These are phyloP conservation scores for Pantherophis alleghaniensis DNA, from an alignment of 2,797 vertebrate genomes.

Conservation along the genomic window DNA sequence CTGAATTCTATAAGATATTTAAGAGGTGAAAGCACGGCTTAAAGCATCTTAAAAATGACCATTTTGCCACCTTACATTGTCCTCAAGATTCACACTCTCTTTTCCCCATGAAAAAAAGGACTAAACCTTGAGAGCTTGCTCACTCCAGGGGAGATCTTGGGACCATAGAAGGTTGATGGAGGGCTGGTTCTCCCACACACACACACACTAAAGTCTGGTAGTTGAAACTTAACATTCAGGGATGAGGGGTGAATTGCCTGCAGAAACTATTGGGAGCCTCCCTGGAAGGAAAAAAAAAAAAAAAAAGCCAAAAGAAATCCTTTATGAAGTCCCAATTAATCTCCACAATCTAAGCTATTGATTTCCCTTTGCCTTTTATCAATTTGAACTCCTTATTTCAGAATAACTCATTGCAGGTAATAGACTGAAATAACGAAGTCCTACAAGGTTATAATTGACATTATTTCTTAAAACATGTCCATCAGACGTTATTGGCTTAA, in stretches of 20 bases:
- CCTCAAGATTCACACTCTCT: background rate
- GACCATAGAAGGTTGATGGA: background rate
- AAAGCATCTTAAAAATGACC: background rate
- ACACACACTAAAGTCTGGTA: background rate
- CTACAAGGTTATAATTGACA: slow-evolving; percentile 39
- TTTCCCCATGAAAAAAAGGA: background rate
- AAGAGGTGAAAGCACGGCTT: background rate
- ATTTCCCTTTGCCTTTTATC: slow-evolving; percentile 50
- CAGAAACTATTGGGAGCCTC: slow-evolving; percentile 29
- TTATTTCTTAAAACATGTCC: slow-evolving; percentile 27
- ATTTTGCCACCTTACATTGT: background rate
- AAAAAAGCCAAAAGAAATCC: slow-evolving; percentile 28
- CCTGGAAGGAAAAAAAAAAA: background rate
- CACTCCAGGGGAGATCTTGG: background rate
- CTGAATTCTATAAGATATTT: background rate
- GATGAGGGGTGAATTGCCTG: background rate
- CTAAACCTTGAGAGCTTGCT: background rate
- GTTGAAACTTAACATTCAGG: background rate
- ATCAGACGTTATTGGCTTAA: slow-evolving; percentile 46
- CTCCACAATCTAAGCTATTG: slow-evolving; percentile 50
- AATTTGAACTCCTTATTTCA: slow-evolving; percentile 52
- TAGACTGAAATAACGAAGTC: slow-evolving; percentile 43
- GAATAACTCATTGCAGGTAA: slow-evolving; percentile 58
- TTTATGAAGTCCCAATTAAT: slow-evolving; percentile 42
- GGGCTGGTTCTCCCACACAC: background rate